Evolutionary conservation across 2,113 vertebrate genomes (phyloP).

Genomic region (Poeciliopsis retropinna): DNA sequence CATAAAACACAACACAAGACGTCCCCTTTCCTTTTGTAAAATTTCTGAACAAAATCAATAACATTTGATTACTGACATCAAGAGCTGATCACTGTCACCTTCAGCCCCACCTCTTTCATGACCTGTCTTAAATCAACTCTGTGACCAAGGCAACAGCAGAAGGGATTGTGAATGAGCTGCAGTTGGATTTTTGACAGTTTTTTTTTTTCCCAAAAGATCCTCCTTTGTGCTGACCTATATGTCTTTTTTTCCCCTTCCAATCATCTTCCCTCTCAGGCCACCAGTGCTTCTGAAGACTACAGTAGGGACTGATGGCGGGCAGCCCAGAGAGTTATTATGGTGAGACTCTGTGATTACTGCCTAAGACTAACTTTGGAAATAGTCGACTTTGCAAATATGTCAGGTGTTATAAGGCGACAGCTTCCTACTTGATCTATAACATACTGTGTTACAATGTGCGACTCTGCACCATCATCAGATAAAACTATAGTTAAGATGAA

Average conservation of each 20-base stretch:
- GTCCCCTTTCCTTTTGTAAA: slow-evolving; percentile 2
- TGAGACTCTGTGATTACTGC: slow-evolving; percentile 64
- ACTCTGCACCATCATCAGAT: slow-evolving; percentile 5
- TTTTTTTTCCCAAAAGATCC: slow-evolving; percentile 47
- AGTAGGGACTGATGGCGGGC: slow-evolving; percentile 41
- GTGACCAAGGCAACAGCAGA: slow-evolving; percentile 36
- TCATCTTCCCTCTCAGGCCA: slow-evolving; percentile 59
- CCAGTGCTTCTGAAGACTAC: slow-evolving; percentile 37
- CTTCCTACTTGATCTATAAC: slow-evolving; percentile 60
- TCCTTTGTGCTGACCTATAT: slow-evolving; percentile 73
- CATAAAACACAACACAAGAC: not conserved
- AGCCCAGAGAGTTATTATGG: slow-evolving; percentile 57
- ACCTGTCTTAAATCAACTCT: slow-evolving; percentile 51
- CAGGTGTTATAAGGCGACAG: slow-evolving; percentile 48
- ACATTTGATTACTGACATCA: slow-evolving; percentile 17
- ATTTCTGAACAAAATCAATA: slow-evolving; percentile 9
- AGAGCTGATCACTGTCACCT: slow-evolving; percentile 25
- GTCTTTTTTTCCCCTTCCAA: slow-evolving; percentile 71
- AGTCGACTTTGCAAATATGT: slow-evolving; percentile 34
- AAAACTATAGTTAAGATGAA: not conserved
- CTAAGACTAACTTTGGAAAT: slow-evolving; percentile 48
- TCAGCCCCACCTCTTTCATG: slow-evolving; percentile 7
- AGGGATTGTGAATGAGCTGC: slow-evolving; percentile 62
- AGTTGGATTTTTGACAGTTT: slow-evolving; percentile 55
- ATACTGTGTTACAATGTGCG: slow-evolving; percentile 31